These are phyloP conservation scores for Graphium colonna DNA, from an alignment of 2,888 invertebrate genomes.

Conservation along the genomic window DNA sequence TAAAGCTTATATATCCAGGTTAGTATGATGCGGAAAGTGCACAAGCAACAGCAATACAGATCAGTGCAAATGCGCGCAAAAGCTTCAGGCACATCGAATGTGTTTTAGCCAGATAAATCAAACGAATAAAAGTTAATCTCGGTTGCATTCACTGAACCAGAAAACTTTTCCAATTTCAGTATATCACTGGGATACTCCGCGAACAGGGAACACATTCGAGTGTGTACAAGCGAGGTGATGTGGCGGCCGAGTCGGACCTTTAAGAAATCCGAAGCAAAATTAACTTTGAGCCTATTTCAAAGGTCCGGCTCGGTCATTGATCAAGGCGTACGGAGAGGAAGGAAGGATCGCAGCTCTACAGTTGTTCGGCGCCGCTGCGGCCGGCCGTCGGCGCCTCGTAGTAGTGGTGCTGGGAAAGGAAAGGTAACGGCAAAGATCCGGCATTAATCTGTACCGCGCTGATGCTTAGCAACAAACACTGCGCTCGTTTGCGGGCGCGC, in stretches of 20 bases:
- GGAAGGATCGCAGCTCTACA: constrained; percentile 30
- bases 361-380: constrained; percentile 31
- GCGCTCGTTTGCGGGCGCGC: neutral
- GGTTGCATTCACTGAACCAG: constrained; percentile 16
- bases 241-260: constrained; percentile 10
- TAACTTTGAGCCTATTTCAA: constrained; percentile 9
- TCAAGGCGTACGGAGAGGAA: constrained; percentile 27
- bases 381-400: constrained; percentile 29
- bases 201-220: constrained; percentile 12
- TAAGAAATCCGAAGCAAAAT: constrained; percentile 4
- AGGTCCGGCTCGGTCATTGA: constrained; percentile 2
- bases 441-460: constrained; percentile 15
- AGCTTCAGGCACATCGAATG: constrained; percentile 3
- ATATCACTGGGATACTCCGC: neutral
- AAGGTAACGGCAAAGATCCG: constrained; percentile 32
- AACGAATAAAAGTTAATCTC: constrained; percentile 10
- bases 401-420: constrained; percentile 38
- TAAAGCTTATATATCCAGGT: neutral
- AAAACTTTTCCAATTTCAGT: constrained; percentile 9
- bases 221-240: neutral
- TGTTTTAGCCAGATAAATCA: constrained; percentile 1
- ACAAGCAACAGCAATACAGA: constrained; percentile 1
- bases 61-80: neutral
- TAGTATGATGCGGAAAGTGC: neutral
- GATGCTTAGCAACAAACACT: constrained; percentile 3